Evolutionary conservation across 2,113 vertebrate species (phyloP).

Genomic region (Indicator indicator): DNA sequence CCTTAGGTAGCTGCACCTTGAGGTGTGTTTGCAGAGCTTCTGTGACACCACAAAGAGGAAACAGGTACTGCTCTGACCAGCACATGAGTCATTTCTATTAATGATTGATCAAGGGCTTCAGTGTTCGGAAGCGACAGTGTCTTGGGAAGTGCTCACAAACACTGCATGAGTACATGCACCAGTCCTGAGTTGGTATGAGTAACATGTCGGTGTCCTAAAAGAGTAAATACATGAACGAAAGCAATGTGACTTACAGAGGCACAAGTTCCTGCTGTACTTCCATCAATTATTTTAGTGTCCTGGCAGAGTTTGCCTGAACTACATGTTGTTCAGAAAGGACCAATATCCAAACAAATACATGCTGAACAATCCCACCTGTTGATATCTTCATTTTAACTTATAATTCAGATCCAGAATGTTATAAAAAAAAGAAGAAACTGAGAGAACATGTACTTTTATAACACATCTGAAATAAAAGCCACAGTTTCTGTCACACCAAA

Average conservation of each 20-base stretch:
- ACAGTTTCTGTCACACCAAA: background rate
- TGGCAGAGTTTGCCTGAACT: background rate
- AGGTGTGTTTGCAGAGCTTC: background rate
- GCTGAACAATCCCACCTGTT: background rate
- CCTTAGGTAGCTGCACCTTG: background rate
- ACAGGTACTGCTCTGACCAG: background rate
- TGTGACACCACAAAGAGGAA: background rate
- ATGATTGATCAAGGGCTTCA: background rate
- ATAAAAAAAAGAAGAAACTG: background rate
- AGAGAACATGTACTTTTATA: background rate
- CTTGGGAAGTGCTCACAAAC: background rate
- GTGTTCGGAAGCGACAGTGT: background rate
- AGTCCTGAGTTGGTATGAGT: background rate
- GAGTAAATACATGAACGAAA: background rate
- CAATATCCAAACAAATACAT: background rate
- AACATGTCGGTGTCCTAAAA: fast-evolving
- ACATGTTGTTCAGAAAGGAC: background rate
- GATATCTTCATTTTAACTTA: background rate
- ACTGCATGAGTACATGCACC: background rate
- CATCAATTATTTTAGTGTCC: background rate
- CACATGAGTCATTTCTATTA: background rate
- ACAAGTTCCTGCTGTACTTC: background rate
- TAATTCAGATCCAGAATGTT: background rate
- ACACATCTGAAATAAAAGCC: background rate
- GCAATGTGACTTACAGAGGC: background rate